Conservation (phyloP, 2,113 vertebrate species). For the Blennius ocellaris region DNA sequence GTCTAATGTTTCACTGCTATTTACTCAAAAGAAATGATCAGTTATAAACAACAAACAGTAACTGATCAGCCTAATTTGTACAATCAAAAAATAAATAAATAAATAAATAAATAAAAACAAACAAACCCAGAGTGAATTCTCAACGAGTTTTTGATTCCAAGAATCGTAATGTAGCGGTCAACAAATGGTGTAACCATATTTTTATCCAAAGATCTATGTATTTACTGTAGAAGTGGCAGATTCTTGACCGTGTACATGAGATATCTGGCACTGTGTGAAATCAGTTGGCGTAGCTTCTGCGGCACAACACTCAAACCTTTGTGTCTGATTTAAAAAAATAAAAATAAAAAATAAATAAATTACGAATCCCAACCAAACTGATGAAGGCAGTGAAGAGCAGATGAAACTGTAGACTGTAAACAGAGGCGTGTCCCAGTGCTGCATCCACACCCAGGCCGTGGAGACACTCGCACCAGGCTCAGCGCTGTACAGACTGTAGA, state of each 20-base stretch:
- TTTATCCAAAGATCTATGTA: slow-evolving; percentile 15
- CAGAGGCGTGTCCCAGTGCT: slow-evolving; percentile 27
- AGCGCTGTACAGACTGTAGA: slow-evolving; percentile 72
- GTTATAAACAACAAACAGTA: too few species aligned
- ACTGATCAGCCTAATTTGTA: not conserved
- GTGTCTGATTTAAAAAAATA: not conserved
- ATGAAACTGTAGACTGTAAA: slow-evolving; percentile 60
- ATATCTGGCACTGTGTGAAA: not conserved
- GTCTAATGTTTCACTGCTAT: slow-evolving; percentile 57
- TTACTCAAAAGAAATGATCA: slow-evolving; percentile 10
- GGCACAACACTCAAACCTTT: slow-evolving; percentile 4
- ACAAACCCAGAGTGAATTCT: slow-evolving; percentile 2
- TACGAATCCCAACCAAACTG: slow-evolving; percentile 1
- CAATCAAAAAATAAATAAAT: not conserved
- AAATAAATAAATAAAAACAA: not conserved
- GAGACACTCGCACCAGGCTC: slow-evolving; percentile 29
- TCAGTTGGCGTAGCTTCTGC: slow-evolving; percentile 16
- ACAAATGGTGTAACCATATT: not conserved
- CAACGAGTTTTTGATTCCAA: slow-evolving; percentile 6
- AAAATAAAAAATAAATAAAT: too few species aligned
- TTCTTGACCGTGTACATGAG: not conserved
- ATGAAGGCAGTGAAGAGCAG: slow-evolving; percentile 35
- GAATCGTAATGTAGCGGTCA: not conserved
- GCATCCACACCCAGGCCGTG: slow-evolving; percentile 48
- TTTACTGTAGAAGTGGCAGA: slow-evolving; percentile 13